phyloP scores from a whole-genome alignment of 2,113 vertebrate genomes.

The Tragelaphus strepsiceros region DNA sequence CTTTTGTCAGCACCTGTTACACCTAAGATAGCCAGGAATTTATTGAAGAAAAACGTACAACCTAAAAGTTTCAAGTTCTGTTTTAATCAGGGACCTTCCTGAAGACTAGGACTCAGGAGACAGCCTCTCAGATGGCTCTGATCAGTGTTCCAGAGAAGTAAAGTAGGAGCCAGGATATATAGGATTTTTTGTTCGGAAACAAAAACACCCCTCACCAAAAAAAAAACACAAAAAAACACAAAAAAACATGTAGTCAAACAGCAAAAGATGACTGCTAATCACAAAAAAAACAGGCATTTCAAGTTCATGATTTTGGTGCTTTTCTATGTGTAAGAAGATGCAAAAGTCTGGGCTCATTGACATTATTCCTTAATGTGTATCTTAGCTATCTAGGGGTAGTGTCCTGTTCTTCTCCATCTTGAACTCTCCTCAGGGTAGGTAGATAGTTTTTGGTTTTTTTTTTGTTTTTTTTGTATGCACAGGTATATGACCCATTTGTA shows the following conservation, averaged over 20 bases:
- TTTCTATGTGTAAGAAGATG: background rate
- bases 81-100: background rate
- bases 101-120: background rate
- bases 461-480: background rate
- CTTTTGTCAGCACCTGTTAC: background rate
- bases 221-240: no score
- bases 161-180: background rate
- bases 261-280: background rate
- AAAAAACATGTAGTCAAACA: background rate
- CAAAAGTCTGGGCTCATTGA: background rate
- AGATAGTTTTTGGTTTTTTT: background rate
- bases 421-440: background rate
- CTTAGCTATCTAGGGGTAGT: background rate
- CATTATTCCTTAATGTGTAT: background rate
- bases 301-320: background rate
- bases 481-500: background rate
- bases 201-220: background rate
- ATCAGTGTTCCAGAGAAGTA: background rate
- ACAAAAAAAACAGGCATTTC: background rate
- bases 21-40: background rate
- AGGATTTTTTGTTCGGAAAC: background rate
- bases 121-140: background rate
- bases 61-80: background rate
- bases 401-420: background rate
- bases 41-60: background rate